Conservation (phyloP, 1,140 invertebrate genomes). For the Lepidurus packardi region DNA sequence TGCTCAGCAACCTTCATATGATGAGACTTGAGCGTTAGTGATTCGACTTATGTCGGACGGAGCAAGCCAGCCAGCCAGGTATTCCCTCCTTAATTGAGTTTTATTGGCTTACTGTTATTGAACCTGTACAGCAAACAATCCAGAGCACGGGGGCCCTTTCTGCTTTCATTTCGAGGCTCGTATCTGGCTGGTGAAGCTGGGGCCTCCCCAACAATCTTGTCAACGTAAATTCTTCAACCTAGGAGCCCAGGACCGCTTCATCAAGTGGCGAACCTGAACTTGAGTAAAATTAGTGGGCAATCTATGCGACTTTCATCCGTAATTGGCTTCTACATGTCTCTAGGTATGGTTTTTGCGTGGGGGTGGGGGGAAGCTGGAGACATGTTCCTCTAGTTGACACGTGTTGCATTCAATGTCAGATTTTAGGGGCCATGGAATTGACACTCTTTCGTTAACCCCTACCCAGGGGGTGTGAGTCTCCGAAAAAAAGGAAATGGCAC, state of each 20-base stretch:
- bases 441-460: background rate
- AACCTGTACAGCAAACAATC: constrained; percentile 7
- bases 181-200: background rate
- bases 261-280: background rate
- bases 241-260: background rate
- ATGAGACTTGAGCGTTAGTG: background rate
- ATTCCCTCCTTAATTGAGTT: constrained; percentile 16
- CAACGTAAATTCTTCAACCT: background rate
- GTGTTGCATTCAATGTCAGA: constrained; percentile 1
- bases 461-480: background rate
- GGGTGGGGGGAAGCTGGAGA: background rate
- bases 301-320: background rate
- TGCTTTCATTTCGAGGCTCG: background rate
- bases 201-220: constrained; percentile 1
- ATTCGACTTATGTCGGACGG: background rate
- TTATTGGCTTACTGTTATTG: constrained; percentile 15
- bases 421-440: background rate
- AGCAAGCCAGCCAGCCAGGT: constrained; percentile 1
- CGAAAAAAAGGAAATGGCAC: background rate
- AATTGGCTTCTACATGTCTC: background rate
- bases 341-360: background rate
- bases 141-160: background rate
- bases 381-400: background rate
- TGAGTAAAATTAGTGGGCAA: background rate
- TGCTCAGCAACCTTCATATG: constrained; percentile 9